phyloP scores from a whole-genome alignment of 2,888 invertebrate species.

The Augochlorella aurata region DNA sequence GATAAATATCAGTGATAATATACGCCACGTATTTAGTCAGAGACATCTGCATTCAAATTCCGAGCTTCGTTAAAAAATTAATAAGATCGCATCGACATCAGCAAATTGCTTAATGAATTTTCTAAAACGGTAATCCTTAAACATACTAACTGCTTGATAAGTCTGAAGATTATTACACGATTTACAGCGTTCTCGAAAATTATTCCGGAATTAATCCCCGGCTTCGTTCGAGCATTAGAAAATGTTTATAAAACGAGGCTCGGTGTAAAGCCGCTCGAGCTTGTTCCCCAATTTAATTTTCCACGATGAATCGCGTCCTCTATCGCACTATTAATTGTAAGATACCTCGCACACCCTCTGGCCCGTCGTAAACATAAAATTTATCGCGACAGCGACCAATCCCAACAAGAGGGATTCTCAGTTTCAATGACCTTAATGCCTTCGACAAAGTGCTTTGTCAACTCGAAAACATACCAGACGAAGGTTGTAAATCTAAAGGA shows the following conservation, averaged over 20 bases:
- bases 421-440: slow-evolving; percentile 36
- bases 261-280: neutral
- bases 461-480: slow-evolving; percentile 19
- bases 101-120: no score
- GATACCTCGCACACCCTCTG: neutral
- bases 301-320: neutral
- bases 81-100: no score
- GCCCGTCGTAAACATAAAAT: slow-evolving; percentile 37
- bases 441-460: slow-evolving; percentile 42
- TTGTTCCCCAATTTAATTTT: neutral
- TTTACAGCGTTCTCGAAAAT: no score
- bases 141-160: no score
- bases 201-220: no score
- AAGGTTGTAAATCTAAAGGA: slow-evolving; percentile 38
- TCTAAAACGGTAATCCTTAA: no score
- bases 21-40: no score
- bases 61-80: no score
- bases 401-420: slow-evolving; percentile 28
- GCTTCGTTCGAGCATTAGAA: no score
- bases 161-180: no score
- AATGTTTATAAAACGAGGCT: neutral
- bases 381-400: slow-evolving; percentile 26
- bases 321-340: slow-evolving; percentile 3
- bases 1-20: no score
- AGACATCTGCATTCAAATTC: no score